A percentile compares a stretch with the other conserved stretches of the same genome.
phyloP scores from a whole-genome alignment of 2,797 vertebrate species.

The Trachurus trachurus region DNA sequence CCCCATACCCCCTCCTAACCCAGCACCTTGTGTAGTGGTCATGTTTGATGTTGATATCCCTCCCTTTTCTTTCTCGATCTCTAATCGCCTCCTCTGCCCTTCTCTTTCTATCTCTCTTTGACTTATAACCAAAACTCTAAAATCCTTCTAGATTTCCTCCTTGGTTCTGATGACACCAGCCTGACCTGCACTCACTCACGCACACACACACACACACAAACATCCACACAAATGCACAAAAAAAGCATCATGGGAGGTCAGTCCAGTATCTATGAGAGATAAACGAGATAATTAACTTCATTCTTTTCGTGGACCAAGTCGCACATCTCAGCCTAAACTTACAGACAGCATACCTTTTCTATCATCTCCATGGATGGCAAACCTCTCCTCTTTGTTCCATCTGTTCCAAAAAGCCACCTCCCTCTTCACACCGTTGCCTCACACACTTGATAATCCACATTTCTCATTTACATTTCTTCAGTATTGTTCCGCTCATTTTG shows the following conservation, averaged over 20 bases:
- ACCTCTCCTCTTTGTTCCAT: constrained; percentile 48
- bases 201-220: constrained; percentile 37
- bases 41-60: constrained; percentile 91
- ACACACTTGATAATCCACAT: constrained; percentile 39
- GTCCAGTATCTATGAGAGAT: constrained; percentile 75
- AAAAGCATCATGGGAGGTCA: constrained; percentile 49
- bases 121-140: constrained; percentile 86
- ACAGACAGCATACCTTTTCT: constrained; percentile 46
- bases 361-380: constrained; percentile 62
- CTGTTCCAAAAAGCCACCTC: constrained; percentile 34
- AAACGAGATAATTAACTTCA: constrained; percentile 70
- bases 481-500: constrained; percentile 49
- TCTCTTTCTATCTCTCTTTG: constrained; percentile 74
- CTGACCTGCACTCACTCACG: constrained; percentile 74
- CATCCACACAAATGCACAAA: constrained; percentile 23
- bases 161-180: constrained; percentile 83
- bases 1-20: constrained; percentile 85
- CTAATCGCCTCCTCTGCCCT: constrained; percentile 67
- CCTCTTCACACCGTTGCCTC: constrained; percentile 46
- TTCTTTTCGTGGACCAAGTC: constrained; percentile 59
- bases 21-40: constrained; percentile 92
- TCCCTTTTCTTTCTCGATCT: constrained; percentile 77
- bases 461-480: constrained; percentile 45
- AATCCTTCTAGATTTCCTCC: constrained; percentile 86
- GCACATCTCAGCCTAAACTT: constrained; percentile 44